Percentiles rank a stretch among this genome's conserved stretches.
Conservation (phyloP, 64 coral and sea anemone genomes). For the Astreopora myriophthalma region DNA sequence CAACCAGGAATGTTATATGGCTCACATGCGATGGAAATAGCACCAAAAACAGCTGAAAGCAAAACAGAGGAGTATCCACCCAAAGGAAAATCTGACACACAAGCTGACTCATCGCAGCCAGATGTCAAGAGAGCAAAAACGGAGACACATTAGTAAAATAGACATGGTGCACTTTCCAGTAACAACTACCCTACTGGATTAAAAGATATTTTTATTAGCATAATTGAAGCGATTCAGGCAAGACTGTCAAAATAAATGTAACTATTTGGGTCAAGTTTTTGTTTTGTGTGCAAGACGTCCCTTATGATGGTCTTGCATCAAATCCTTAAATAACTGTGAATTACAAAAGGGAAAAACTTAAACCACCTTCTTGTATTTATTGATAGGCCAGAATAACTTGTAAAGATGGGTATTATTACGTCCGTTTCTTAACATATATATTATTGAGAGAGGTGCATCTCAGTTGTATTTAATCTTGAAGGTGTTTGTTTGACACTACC, state of each 20-base stretch:
- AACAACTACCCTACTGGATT: not conserved
- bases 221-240: not conserved
- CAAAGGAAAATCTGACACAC: conserved; percentile 39
- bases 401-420: conserved; percentile 5
- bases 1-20: conserved; percentile 84
- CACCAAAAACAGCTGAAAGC: conserved; percentile 31
- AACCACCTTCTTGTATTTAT: conserved; percentile 15
- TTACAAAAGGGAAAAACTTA: not conserved
- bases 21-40: conserved; percentile 24
- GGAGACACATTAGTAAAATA: conserved; percentile 75
- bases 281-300: not conserved
- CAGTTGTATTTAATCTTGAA: not conserved
- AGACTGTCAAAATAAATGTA: not conserved
- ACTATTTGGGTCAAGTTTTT: not conserved
- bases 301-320: not conserved
- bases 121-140: conserved; percentile 74
- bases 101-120: conserved; percentile 66
- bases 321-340: not conserved
- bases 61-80: conserved; percentile 29
- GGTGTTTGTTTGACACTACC: not conserved
- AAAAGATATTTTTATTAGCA: conserved; percentile 4
- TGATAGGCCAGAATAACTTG: not conserved
- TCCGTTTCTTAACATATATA: not conserved
- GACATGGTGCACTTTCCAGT: not conserved
- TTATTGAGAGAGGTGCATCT: not conserved